These are phyloP conservation scores for Xenentodon cancila DNA, from an alignment of 2,797 vertebrate genomes.

Conservation along the genomic window DNA sequence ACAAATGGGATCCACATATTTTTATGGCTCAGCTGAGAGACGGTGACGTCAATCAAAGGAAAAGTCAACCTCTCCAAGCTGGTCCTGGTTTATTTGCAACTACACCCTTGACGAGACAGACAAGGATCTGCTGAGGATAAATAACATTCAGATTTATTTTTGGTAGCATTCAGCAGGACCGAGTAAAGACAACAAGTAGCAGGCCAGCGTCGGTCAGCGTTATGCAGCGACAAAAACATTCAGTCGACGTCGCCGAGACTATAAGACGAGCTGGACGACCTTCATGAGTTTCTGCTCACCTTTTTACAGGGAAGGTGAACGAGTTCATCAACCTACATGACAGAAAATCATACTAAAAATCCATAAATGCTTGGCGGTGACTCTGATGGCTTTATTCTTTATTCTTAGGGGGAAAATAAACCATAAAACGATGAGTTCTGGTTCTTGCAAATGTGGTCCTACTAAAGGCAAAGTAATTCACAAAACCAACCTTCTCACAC, in stretches of 20 bases:
- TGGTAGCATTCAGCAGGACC: constrained; percentile 60
- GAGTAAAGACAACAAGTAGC: constrained; percentile 55
- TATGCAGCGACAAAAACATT: constrained; percentile 34
- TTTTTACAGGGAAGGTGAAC: constrained; percentile 31
- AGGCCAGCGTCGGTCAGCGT: constrained; percentile 23
- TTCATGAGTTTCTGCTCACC: constrained; percentile 26
- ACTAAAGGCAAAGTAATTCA: constrained; percentile 54
- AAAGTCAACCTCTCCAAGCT: constrained; percentile 15
- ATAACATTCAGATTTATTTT: constrained; percentile 67
- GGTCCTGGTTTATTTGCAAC: constrained; percentile 12
- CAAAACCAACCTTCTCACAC: constrained; percentile 35
- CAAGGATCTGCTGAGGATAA: constrained; percentile 44
- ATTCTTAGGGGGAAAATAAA: constrained; percentile 10
- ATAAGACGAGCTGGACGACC: constrained; percentile 28
- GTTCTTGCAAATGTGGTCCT: constrained; percentile 66
- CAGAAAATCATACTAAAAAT: constrained; percentile 34
- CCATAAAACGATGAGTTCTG: constrained; percentile 31
- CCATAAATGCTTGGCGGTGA: constrained; percentile 64
- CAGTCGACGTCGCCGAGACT: constrained; percentile 10
- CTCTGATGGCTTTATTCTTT: constrained; percentile 67
- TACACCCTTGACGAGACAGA: constrained; percentile 5
- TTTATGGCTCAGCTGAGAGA: constrained; percentile 24
- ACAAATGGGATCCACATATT: constrained; percentile 11
- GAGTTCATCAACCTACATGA: constrained; percentile 30
- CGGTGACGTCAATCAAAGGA: constrained; percentile 42